These are phyloP conservation scores for Myotis pilosus DNA, from an alignment of 2,797 vertebrate genomes.

Conservation along the genomic window DNA sequence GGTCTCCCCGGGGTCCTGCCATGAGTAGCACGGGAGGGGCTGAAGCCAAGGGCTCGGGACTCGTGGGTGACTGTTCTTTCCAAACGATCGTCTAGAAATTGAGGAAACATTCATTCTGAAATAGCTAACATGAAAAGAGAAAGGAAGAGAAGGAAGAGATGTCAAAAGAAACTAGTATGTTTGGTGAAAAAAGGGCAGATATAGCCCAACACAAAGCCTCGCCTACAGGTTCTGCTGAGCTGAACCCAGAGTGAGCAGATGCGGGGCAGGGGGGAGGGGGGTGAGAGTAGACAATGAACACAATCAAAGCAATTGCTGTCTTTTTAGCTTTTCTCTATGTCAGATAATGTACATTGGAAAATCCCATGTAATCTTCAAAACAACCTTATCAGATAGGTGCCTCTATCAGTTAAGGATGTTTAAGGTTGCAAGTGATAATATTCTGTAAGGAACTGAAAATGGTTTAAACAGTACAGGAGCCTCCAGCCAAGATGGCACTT, in stretches of 20 bases:
- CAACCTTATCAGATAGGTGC: background rate
- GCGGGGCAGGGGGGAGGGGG: rapidly evolving
- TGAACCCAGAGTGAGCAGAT: background rate
- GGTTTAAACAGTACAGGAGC: background rate
- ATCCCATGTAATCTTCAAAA: background rate
- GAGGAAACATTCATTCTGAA: background rate
- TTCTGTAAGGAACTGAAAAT: background rate
- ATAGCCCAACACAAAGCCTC: background rate
- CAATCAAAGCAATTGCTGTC: background rate
- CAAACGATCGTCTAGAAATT: background rate
- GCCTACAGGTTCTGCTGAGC: background rate
- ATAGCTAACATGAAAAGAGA: background rate
- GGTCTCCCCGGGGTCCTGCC: background rate
- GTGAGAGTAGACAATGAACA: background rate
- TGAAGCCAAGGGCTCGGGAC: background rate
- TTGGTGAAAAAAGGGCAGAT: background rate
- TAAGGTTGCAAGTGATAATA: background rate
- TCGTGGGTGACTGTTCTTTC: background rate
- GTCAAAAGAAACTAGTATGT: background rate
- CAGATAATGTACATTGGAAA: background rate
- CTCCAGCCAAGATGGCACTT: background rate
- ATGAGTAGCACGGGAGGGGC: rapidly evolving
- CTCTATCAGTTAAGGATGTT: background rate
- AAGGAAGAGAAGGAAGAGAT: background rate
- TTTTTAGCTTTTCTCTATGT: background rate